Percentiles rank a stretch among this genome's conserved stretches.
phyloP scores from a whole-genome alignment of 2,113 vertebrate species.

The Bothrops jararaca region DNA sequence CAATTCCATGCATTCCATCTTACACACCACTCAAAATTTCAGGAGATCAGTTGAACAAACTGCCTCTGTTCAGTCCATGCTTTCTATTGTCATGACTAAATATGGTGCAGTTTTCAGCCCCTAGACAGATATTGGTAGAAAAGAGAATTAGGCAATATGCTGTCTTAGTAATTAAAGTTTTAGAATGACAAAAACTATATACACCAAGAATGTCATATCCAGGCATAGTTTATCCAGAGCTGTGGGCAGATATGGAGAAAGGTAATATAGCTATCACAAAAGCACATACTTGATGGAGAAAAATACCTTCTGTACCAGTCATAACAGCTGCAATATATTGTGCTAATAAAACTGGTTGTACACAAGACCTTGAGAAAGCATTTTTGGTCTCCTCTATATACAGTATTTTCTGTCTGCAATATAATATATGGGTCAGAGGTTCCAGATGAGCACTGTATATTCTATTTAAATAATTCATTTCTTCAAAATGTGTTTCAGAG shows the following conservation, averaged over 20 bases:
- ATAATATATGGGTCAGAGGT: neutral
- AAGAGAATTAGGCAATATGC: neutral
- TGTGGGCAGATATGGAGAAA: neutral
- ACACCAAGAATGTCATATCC: neutral
- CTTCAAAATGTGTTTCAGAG: neutral
- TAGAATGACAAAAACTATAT: neutral
- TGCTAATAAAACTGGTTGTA: neutral
- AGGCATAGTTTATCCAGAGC: neutral
- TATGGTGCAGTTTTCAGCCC: neutral
- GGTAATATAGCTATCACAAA: neutral
- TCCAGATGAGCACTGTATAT: neutral
- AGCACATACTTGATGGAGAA: neutral
- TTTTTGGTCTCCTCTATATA: neutral
- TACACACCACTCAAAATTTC: neutral
- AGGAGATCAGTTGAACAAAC: neutral
- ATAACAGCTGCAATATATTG: neutral
- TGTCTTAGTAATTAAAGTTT: neutral
- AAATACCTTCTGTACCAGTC: neutral
- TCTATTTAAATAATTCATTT: neutral
- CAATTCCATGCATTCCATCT: neutral
- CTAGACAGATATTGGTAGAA: neutral
- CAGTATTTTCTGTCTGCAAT: neutral
- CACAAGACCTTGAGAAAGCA: neutral
- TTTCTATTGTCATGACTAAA: neutral
- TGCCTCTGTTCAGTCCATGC: neutral